Conservation (phyloP, 2,797 vertebrate species). For the Menidia menidia region DNA sequence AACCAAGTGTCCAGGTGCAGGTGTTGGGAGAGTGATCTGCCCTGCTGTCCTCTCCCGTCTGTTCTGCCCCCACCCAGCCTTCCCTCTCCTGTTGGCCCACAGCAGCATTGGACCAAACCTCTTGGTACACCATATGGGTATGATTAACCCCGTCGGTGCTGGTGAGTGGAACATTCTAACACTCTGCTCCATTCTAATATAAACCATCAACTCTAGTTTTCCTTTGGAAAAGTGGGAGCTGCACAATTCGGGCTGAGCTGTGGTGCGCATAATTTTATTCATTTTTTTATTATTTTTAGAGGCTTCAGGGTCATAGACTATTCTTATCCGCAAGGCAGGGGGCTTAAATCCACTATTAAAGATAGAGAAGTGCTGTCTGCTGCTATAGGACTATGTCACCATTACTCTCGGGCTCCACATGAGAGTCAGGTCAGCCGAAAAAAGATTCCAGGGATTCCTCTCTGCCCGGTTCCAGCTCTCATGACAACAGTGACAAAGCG, state of each 20-base stretch:
- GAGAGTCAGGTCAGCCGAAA: conserved; percentile 66
- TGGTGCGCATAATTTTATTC: conserved; percentile 6
- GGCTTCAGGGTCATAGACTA: conserved; percentile 28
- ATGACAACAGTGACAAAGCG: conserved; percentile 83
- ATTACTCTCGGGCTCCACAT: conserved; percentile 52
- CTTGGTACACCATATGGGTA: conserved; percentile 78
- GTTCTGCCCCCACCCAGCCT: conserved; percentile 73
- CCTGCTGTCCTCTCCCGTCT: conserved; percentile 78
- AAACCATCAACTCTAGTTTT: conserved; percentile 6
- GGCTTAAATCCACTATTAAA: conserved; percentile 50
- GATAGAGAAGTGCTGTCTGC: conserved; percentile 31
- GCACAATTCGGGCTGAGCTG: conserved; percentile 27
- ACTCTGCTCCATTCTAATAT: conserved; percentile 21
- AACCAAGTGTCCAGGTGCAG: conserved; percentile 76
- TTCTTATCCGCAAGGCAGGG: conserved; percentile 51
- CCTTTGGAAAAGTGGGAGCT: conserved; percentile 16
- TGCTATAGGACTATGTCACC: conserved; percentile 60
- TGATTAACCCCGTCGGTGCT: conserved; percentile 78
- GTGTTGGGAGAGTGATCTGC: conserved; percentile 69
- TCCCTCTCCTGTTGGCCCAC: conserved; percentile 75
- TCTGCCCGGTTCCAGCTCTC: conserved; percentile 60
- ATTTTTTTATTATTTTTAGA: conserved; percentile 21
- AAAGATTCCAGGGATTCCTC: conserved; percentile 83
- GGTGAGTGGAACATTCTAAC: conserved; percentile 31
- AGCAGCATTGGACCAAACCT: conserved; percentile 79